Percentiles rank a stretch among this genome's conserved stretches.
Conservation (phyloP, 2,888 invertebrate genomes). For the Periphyllus acericola region DNA sequence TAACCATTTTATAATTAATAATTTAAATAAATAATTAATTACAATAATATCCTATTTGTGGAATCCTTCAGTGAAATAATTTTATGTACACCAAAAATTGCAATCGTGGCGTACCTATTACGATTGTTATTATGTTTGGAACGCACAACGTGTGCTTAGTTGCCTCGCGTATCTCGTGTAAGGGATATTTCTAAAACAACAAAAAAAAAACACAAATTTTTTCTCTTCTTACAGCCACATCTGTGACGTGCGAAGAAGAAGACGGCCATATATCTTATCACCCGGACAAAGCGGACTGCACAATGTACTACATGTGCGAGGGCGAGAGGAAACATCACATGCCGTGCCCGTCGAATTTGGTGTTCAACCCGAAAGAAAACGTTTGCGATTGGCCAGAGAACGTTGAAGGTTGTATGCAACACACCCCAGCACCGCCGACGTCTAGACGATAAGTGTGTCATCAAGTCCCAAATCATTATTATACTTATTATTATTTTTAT, state of each 20-base stretch:
- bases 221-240: slow-evolving; percentile 74
- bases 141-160: background rate
- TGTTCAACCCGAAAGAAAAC: slow-evolving; percentile 91
- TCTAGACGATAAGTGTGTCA: slow-evolving; percentile 63
- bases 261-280: slow-evolving; percentile 96
- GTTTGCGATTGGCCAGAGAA: slow-evolving; percentile 97
- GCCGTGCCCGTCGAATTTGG: slow-evolving; percentile 92
- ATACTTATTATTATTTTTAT: slow-evolving; percentile 11
- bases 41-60: too few relatives aligned
- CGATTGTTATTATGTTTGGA: too few relatives aligned
- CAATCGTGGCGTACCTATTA: too few relatives aligned
- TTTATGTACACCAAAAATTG: too few relatives aligned
- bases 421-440: slow-evolving; percentile 75
- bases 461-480: slow-evolving; percentile 52
- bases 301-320: slow-evolving; percentile 96
- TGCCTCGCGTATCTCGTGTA: background rate
- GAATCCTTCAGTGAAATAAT: too few relatives aligned
- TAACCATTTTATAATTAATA: too few relatives aligned
- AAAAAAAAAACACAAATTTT: background rate
- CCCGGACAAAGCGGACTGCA: slow-evolving; percentile 88
- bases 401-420: slow-evolving; percentile 84
- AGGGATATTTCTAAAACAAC: background rate
- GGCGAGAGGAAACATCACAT: slow-evolving; percentile 95
- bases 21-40: too few relatives aligned
- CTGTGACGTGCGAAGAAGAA: slow-evolving; percentile 89